Evolutionary conservation across 2,888 invertebrate genomes (phyloP).

Genomic region (Dendrolimus houi): DNA sequence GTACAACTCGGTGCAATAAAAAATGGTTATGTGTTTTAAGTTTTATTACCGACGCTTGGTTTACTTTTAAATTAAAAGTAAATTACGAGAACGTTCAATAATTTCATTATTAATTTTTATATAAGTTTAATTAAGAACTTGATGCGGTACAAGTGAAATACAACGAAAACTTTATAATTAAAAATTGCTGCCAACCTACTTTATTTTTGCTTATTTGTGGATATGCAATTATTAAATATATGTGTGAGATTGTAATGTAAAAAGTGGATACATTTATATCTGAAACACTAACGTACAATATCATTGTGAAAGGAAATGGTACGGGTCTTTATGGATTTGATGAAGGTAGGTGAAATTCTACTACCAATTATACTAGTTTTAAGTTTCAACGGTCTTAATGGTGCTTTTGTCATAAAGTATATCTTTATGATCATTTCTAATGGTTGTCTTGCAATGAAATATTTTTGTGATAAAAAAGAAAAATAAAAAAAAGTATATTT

Average conservation of each 20-base stretch:
- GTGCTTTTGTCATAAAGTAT: too few relatives aligned
- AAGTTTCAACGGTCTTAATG: too few relatives aligned
- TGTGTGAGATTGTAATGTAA: slow-evolving; percentile 57
- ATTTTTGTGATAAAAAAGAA: too few relatives aligned
- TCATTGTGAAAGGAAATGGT: slow-evolving; percentile 68
- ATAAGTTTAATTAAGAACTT: not conserved
- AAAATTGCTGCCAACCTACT: not conserved
- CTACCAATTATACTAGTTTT: too few relatives aligned
- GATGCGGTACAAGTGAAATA: too few relatives aligned
- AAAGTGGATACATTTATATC: slow-evolving; percentile 69
- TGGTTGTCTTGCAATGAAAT: too few relatives aligned
- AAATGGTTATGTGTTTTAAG: not conserved
- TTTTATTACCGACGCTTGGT: not conserved
- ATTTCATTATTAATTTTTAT: not conserved
- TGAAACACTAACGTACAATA: slow-evolving; percentile 67
- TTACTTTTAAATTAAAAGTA: not conserved
- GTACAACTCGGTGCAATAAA: slow-evolving; percentile 3
- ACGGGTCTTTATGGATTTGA: slow-evolving; percentile 55
- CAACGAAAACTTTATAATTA: not conserved
- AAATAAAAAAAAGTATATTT: too few relatives aligned
- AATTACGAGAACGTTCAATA: not conserved
- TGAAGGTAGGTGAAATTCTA: slow-evolving; percentile 41
- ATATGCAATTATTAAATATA: slow-evolving; percentile 5
- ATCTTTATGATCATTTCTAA: too few relatives aligned
- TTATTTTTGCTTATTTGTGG: slow-evolving; percentile 22